Conservation (phyloP, 1,140 invertebrate species). For the Drosophila funebris region DNA sequence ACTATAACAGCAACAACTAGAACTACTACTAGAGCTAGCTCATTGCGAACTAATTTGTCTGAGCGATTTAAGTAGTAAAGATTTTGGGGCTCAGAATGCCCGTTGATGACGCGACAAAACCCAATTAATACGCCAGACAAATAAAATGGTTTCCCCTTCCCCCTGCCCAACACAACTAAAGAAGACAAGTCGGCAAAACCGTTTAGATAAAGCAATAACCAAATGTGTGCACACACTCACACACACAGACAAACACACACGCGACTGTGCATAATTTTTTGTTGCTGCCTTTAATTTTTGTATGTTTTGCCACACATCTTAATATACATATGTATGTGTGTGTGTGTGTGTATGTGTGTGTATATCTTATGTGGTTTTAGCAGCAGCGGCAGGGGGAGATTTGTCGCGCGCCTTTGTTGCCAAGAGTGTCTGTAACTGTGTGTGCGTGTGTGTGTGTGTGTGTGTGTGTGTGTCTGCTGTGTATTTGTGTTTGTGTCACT, state of each 20-base stretch:
- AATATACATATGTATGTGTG: conserved; percentile 54
- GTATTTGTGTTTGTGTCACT: conserved; percentile 36
- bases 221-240: conserved; percentile 57
- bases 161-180: too few species aligned
- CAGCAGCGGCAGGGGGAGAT: neutral
- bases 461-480: conserved; percentile 13
- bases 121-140: conserved; percentile 82
- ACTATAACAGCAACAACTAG: neutral
- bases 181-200: conserved; percentile 43
- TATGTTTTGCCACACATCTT: conserved; percentile 38
- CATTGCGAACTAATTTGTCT: conserved; percentile 79
- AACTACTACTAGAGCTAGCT: conserved; percentile 36
- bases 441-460: conserved; percentile 1
- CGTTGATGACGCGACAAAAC: conserved; percentile 78
- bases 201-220: conserved; percentile 81
- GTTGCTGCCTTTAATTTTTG: conserved; percentile 24
- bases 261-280: conserved; percentile 71
- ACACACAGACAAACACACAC: conserved; percentile 40
- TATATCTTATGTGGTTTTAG: conserved; percentile 50
- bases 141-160: conserved; percentile 54
- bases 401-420: conserved; percentile 37
- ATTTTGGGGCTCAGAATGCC: conserved; percentile 39
- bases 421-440: conserved; percentile 14
- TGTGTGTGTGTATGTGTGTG: conserved; percentile 51
- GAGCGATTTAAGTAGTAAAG: conserved; percentile 60